phyloP scores from a whole-genome alignment of 2,113 vertebrate species.

The Polyodon spathula region DNA sequence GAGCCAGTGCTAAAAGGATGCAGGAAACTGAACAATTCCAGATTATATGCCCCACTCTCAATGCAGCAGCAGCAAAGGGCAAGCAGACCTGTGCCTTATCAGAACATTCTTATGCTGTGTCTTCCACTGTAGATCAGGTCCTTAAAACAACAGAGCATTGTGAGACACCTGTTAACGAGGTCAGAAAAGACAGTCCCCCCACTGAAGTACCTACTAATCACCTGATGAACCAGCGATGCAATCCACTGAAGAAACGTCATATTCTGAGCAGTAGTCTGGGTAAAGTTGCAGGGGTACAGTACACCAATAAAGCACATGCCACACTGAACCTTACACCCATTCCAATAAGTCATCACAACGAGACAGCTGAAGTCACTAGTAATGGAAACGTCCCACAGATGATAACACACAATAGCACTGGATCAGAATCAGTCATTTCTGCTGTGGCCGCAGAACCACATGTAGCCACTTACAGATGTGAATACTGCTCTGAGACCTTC shows the following conservation, averaged over 20 bases:
- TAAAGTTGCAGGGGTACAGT: conserved; percentile 29
- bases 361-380: conserved; percentile 26
- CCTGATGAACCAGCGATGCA: conserved; percentile 39
- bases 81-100: conserved; percentile 74
- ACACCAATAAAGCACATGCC: conserved; percentile 18
- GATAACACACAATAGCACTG: conserved; percentile 23
- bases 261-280: conserved; percentile 33
- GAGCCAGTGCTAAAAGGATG: conserved; percentile 64
- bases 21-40: conserved; percentile 51
- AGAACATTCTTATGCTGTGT: conserved; percentile 82
- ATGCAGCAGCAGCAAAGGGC: conserved; percentile 45
- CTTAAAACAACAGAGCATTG: conserved; percentile 29
- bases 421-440: conserved; percentile 41
- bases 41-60: conserved; percentile 41
- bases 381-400: conserved; percentile 19
- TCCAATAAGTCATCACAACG: conserved; percentile 16
- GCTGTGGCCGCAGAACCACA: conserved; percentile 44
- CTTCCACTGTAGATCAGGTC: conserved; percentile 42
- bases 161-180: conserved; percentile 27
- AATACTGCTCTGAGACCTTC: conserved; percentile 73
- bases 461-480: conserved; percentile 60
- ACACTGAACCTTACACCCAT: conserved; percentile 21
- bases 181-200: conserved; percentile 17
- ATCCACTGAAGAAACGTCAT: conserved; percentile 63
- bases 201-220: conserved; percentile 36